A percentile compares a stretch with the other conserved stretches of the same genome.
Evolutionary conservation across 1,140 invertebrate species (phyloP).

Genomic region (Drosophila biarmipes): DNA sequence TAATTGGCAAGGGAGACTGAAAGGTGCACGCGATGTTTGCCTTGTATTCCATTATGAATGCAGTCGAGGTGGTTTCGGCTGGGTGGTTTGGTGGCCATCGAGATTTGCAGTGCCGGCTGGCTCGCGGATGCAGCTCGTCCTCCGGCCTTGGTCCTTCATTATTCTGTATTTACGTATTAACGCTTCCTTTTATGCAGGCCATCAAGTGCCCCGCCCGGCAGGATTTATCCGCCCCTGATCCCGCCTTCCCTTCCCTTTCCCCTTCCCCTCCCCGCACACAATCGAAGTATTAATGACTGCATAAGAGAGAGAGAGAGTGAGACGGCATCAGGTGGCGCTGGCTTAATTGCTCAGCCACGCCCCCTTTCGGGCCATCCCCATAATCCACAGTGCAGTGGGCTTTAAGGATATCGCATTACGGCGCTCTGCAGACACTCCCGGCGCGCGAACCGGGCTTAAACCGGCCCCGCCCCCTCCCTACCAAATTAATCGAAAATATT

Average conservation of each 20-base stretch:
- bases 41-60: constrained; percentile 67
- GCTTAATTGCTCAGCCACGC: constrained; percentile 52
- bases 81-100: background rate
- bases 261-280: background rate
- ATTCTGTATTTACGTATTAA: constrained; percentile 69
- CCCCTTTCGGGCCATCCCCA: background rate
- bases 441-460: constrained; percentile 21
- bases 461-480: constrained; percentile 1
- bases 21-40: constrained; percentile 60
- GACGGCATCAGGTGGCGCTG: constrained; percentile 40
- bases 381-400: constrained; percentile 42
- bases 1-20: constrained; percentile 28
- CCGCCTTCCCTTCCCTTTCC: background rate
- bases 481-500: constrained; percentile 75
- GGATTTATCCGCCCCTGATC: constrained; percentile 21
- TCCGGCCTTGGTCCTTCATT: constrained; percentile 37
- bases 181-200: constrained; percentile 60
- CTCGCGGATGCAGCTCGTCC: background rate
- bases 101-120: background rate
- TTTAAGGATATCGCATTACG: constrained; percentile 39
- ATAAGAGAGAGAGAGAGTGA: background rate
- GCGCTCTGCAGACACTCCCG: constrained; percentile 15
- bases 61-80: constrained; percentile 35
- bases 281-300: constrained; percentile 36
- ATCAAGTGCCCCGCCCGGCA: constrained; percentile 34